These are phyloP conservation scores for Busseola fusca DNA, from an alignment of 2,888 invertebrate genomes.

Conservation along the genomic window DNA sequence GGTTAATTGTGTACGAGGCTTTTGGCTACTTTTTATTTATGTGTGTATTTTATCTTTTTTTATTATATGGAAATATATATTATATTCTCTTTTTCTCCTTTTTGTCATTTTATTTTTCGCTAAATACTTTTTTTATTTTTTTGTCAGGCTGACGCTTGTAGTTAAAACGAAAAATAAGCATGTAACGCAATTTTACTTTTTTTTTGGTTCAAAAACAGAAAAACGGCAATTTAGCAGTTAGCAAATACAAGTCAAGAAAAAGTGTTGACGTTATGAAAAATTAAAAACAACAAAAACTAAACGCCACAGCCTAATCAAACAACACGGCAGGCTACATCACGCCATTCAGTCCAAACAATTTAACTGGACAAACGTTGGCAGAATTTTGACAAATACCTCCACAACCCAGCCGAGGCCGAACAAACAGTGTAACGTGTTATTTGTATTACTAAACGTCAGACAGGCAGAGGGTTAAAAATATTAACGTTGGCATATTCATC, in stretches of 20 bases:
- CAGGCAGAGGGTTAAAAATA: constrained; percentile 52
- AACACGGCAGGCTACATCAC: constrained; percentile 17
- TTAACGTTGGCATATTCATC: constrained; percentile 49
- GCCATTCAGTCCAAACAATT: constrained; percentile 45
- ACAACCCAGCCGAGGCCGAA: constrained; percentile 21
- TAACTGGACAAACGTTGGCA: constrained; percentile 41
- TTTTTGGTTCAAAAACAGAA: not conserved
- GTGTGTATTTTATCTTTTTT: not conserved
- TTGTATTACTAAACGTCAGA: constrained; percentile 57
- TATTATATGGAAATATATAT: not conserved
- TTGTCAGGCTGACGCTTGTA: not conserved
- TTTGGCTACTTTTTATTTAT: not conserved
- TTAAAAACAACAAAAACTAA: constrained; percentile 25
- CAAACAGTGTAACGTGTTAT: constrained; percentile 56
- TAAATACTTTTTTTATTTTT: not conserved
- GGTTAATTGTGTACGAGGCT: not conserved
- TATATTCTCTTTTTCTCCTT: not conserved
- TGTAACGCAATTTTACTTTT: not conserved
- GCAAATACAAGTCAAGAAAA: constrained; percentile 23
- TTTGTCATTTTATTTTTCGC: not conserved
- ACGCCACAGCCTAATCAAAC: constrained; percentile 44
- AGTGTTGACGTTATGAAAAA: constrained; percentile 33
- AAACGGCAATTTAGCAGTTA: not conserved
- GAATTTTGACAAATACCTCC: constrained; percentile 57
- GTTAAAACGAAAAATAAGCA: not conserved